phyloP scores from a whole-genome alignment of 2,113 vertebrate genomes.

The Neodontobutis hainanensis region DNA sequence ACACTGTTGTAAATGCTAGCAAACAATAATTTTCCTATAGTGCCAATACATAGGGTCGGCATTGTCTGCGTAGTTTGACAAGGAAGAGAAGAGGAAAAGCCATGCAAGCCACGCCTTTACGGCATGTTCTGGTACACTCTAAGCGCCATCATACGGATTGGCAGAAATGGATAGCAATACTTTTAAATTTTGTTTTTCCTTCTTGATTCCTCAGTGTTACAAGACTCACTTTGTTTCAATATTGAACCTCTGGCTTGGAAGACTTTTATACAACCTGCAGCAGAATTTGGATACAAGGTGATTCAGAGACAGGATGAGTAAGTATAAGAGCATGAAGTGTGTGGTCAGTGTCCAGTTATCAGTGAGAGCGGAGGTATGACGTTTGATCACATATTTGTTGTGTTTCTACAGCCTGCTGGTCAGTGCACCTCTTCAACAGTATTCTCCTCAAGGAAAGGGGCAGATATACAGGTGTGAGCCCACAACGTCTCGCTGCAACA shows the following conservation, averaged over 20 bases:
- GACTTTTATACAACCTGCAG: background rate
- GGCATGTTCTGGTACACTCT: too few species aligned
- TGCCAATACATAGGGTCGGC: too few species aligned
- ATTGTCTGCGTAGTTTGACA: too few species aligned
- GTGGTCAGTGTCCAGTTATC: background rate
- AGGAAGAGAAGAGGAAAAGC: too few species aligned
- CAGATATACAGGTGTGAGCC: slow-evolving; percentile 51
- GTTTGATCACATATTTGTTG: slow-evolving; percentile 1
- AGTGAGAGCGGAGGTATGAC: background rate
- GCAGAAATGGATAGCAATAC: too few species aligned
- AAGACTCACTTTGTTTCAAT: slow-evolving; percentile 58
- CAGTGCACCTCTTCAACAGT: slow-evolving; percentile 71
- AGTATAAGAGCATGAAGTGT: slow-evolving; percentile 7
- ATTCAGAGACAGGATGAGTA: slow-evolving; percentile 58
- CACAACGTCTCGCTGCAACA: background rate
- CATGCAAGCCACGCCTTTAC: too few species aligned
- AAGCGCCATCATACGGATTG: too few species aligned
- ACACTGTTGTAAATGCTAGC: too few species aligned
- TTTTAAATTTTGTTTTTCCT: background rate
- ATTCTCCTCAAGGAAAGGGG: slow-evolving; percentile 28
- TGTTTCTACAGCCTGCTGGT: slow-evolving; percentile 65
- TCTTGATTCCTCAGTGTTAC: slow-evolving; percentile 44
- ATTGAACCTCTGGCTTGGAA: slow-evolving; percentile 72
- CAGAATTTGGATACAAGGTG: slow-evolving; percentile 76
- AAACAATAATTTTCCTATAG: too few species aligned